Conservation (phyloP, 30 jellyfish, hydroid and myxozoan genomes). For the Cassiopea xamachana region DNA sequence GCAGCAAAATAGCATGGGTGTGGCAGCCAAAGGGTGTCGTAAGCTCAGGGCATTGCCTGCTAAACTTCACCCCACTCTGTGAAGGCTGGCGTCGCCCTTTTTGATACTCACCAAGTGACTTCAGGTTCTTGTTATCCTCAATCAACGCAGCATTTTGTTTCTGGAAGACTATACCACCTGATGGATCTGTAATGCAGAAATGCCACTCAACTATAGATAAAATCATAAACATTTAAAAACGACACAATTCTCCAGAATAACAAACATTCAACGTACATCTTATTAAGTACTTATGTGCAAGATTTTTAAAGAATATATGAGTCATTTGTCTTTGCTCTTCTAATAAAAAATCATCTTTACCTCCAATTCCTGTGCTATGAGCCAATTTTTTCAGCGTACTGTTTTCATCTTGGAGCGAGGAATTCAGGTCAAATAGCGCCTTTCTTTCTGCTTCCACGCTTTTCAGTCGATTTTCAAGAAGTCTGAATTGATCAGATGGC, state of each 20-base stretch:
- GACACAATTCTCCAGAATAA: too few relatives aligned
- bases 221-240: too few relatives aligned
- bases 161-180: conserved; percentile 42
- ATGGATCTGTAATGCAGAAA: conserved; percentile 11
- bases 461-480: conserved; percentile 55
- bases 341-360: background rate
- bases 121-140: conserved; percentile 48
- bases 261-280: too few relatives aligned
- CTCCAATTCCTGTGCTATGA: conserved; percentile 34
- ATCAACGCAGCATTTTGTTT: conserved; percentile 52
- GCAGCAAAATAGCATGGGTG: too few relatives aligned
- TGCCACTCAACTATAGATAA: background rate
- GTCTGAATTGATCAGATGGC: conserved; percentile 29
- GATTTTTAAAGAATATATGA: too few relatives aligned
- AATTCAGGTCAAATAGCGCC: conserved; percentile 64
- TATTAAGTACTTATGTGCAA: background rate
- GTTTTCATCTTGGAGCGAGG: conserved; percentile 75
- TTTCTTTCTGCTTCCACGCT: conserved; percentile 69
- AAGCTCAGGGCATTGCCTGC: too few relatives aligned
- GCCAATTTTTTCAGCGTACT: conserved; percentile 57
- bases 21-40: too few relatives aligned
- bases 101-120: conserved; percentile 40
- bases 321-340: background rate
- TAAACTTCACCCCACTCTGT: too few relatives aligned
- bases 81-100: too few relatives aligned